Percentiles rank a stretch among this genome's conserved stretches.
phyloP scores from a whole-genome alignment of 1,140 invertebrate genomes.

The Pantala flavescens region DNA sequence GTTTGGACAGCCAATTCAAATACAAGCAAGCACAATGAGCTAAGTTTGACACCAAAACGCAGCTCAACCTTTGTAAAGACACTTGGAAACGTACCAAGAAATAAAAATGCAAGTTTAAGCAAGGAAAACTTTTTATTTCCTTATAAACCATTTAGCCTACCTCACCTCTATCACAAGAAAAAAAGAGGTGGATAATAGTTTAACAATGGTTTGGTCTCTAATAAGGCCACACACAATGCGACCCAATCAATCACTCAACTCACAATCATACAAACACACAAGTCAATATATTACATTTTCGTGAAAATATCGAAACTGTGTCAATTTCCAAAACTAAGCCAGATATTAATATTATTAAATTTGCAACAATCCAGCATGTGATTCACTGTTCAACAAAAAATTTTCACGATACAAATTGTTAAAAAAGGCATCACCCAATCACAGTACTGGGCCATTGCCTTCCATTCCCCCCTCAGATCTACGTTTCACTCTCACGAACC shows the following conservation, averaged over 20 bases:
- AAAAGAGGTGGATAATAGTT: conserved; percentile 12
- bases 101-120: conserved; percentile 30
- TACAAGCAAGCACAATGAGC: conserved; percentile 48
- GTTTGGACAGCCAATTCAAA: conserved; percentile 31
- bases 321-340: neutral
- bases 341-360: neutral
- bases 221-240: neutral
- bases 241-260: neutral
- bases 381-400: neutral
- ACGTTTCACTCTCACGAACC: conserved; percentile 34
- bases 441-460: conserved; percentile 20
- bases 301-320: conserved; percentile 1
- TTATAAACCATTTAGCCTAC: conserved; percentile 7
- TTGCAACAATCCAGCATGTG: neutral
- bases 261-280: conserved; percentile 14
- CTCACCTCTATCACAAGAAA: conserved; percentile 5
- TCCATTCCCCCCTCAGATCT: conserved; percentile 21
- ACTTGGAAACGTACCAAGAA: conserved; percentile 43
- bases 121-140: conserved; percentile 26
- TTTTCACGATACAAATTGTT: conserved; percentile 18
- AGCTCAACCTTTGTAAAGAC: conserved; percentile 43
- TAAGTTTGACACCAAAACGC: conserved; percentile 49
- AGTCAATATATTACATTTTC: neutral
- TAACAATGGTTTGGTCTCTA: conserved; percentile 8
- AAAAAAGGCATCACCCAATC: conserved; percentile 13